Percentiles rank a stretch among this genome's conserved stretches.
Conservation (phyloP, 2,888 invertebrate genomes). For the Oscheius sp. region DNA sequence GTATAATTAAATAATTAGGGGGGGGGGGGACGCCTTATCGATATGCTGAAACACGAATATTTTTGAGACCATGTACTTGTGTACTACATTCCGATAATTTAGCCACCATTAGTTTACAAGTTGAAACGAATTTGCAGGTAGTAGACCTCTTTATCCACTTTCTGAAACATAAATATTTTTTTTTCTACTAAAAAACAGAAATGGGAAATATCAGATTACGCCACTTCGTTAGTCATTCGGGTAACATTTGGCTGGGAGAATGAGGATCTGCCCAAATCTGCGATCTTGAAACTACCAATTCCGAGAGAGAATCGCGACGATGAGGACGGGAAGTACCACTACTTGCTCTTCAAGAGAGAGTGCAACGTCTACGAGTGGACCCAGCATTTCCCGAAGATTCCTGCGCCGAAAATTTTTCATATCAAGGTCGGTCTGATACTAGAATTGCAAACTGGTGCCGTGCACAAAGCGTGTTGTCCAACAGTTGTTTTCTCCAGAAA, state of each 20-base stretch:
- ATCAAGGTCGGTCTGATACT: conserved; percentile 48
- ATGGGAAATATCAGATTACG: conserved; percentile 44
- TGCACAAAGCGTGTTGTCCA: not conserved
- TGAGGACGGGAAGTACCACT: conserved; percentile 62
- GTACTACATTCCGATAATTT: no score
- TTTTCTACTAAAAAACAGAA: no score
- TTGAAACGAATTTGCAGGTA: no score
- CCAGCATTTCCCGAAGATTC: conserved; percentile 58
- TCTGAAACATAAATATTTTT: conserved; percentile 11
- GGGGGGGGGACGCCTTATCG: no score
- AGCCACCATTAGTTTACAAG: no score
- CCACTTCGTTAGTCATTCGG: conserved; percentile 63
- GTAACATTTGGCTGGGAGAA: conserved; percentile 71
- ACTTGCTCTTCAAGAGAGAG: conserved; percentile 65
- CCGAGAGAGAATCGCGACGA: conserved; percentile 54
- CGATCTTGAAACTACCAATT: conserved; percentile 65
- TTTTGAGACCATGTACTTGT: no score
- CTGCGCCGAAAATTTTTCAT: conserved; percentile 63
- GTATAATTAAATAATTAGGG: no score
- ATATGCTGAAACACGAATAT: no score
- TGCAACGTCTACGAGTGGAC: conserved; percentile 70
- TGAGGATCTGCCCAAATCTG: conserved; percentile 61
- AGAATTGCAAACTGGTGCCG: no score
- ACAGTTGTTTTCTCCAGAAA: no score
- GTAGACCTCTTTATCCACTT: not conserved